These are phyloP conservation scores for Pyrocephalus nanus DNA, from an alignment of 2,797 vertebrate genomes.

Conservation along the genomic window DNA sequence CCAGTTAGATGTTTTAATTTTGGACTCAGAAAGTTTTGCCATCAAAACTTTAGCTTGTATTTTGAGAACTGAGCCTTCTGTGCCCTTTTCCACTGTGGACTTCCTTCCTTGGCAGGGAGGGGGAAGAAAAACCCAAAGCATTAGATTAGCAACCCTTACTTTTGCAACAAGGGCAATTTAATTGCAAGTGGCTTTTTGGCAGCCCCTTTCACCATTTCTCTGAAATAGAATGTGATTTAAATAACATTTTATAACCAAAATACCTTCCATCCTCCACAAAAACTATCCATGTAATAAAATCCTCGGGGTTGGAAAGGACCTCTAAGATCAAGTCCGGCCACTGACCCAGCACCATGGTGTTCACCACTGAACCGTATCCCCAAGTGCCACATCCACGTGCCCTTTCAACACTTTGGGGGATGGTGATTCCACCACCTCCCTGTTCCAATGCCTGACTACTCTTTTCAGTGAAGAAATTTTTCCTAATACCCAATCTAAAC, in stretches of 20 bases:
- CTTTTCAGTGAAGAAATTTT: not conserved
- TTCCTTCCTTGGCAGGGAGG: not conserved
- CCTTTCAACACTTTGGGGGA: not conserved
- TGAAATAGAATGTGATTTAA: not conserved
- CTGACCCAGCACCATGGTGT: fast-evolving
- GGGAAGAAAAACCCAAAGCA: not conserved
- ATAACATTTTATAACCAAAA: not conserved
- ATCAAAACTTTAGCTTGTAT: not conserved
- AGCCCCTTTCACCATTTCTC: not conserved
- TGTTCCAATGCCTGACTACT: not conserved
- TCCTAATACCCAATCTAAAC: fast-evolving
- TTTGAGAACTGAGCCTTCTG: not conserved
- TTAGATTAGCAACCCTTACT: not conserved
- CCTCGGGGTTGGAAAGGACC: not conserved
- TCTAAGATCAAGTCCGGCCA: not conserved
- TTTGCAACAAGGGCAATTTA: not conserved
- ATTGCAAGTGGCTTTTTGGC: not conserved
- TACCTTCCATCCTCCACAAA: not conserved
- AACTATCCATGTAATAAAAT: not conserved
- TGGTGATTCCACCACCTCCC: not conserved
- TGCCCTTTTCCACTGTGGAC: not conserved
- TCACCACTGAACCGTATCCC: not conserved
- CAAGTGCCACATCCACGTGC: not conserved
- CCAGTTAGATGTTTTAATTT: not conserved
- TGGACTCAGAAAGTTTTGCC: not conserved